Conservation (phyloP, 1,140 invertebrate genomes). For the Gonatopus flavifemur region DNA sequence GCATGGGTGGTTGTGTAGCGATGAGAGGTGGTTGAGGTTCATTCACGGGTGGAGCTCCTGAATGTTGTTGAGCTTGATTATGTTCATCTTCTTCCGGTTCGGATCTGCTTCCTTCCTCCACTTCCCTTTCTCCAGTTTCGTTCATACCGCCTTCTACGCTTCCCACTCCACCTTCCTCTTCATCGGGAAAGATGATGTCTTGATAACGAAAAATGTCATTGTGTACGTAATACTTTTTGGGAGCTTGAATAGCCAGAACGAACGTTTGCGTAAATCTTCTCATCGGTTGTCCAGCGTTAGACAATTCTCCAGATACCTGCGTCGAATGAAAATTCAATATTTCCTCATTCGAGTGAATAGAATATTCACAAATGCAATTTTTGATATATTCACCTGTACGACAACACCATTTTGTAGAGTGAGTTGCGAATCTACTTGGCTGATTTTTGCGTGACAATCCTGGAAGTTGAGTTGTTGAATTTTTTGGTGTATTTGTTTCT, state of each 20-base stretch:
- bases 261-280: constrained; percentile 97
- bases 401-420: constrained; percentile 94
- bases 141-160: constrained; percentile 39
- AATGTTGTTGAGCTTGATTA: constrained; percentile 43
- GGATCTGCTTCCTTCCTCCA: constrained; percentile 64
- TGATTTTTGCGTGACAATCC: constrained; percentile 96
- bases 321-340: constrained; percentile 10
- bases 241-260: constrained; percentile 89
- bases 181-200: constrained; percentile 63
- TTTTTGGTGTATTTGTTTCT: constrained; percentile 93
- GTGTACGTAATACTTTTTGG: constrained; percentile 96
- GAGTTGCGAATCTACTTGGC: constrained; percentile 87
- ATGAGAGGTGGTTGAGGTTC: constrained; percentile 44
- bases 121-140: constrained; percentile 49
- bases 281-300: constrained; percentile 95
- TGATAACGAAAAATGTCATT: constrained; percentile 99
- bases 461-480: constrained; percentile 94
- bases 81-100: constrained; percentile 69
- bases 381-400: constrained; percentile 69
- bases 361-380: not conserved
- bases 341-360: not conserved
- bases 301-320: constrained; percentile 91
- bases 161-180: constrained; percentile 60
- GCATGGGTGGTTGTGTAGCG: constrained; percentile 40
- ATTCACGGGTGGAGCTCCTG: constrained; percentile 27